phyloP scores from a whole-genome alignment of 2,888 invertebrate species.

The Cordylochernes scorpioides region DNA sequence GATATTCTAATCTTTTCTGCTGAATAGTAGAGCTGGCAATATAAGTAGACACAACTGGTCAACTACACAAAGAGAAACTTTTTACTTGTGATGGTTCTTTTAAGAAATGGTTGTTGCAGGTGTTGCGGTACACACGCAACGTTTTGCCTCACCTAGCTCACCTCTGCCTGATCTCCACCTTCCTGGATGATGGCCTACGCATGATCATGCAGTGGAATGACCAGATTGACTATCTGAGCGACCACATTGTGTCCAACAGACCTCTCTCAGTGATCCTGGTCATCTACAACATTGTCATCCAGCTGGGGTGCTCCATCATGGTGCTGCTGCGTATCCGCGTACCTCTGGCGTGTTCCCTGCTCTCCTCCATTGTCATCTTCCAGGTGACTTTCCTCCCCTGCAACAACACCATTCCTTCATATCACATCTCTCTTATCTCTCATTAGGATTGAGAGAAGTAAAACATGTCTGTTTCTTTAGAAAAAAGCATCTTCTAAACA shows the following conservation, averaged over 20 bases:
- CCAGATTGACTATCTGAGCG: slow-evolving; percentile 85
- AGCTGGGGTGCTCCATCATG: slow-evolving; percentile 84
- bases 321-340: slow-evolving; percentile 72
- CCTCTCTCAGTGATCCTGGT: slow-evolving; percentile 82
- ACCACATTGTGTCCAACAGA: slow-evolving; percentile 87
- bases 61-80: no score
- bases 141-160: slow-evolving; percentile 80
- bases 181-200: slow-evolving; percentile 87
- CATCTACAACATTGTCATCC: slow-evolving; percentile 71
- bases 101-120: no score
- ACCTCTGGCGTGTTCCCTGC: slow-evolving; percentile 57
- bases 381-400: slow-evolving; percentile 52
- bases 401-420: no score
- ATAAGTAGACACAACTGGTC: no score
- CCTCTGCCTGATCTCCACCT: slow-evolving; percentile 85
- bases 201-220: slow-evolving; percentile 98
- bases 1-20: no score
- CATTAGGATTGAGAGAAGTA: no score
- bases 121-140: slow-evolving; percentile 64
- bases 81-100: no score
- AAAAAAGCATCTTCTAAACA: no score
- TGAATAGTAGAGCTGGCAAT: no score
- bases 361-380: slow-evolving; percentile 80
- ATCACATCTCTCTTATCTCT: no score
- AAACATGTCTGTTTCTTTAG: no score